Percentiles rank a stretch among this genome's conserved stretches.
Conservation (phyloP, 2,888 invertebrate species). For the Exephanes ischioxanthus region DNA sequence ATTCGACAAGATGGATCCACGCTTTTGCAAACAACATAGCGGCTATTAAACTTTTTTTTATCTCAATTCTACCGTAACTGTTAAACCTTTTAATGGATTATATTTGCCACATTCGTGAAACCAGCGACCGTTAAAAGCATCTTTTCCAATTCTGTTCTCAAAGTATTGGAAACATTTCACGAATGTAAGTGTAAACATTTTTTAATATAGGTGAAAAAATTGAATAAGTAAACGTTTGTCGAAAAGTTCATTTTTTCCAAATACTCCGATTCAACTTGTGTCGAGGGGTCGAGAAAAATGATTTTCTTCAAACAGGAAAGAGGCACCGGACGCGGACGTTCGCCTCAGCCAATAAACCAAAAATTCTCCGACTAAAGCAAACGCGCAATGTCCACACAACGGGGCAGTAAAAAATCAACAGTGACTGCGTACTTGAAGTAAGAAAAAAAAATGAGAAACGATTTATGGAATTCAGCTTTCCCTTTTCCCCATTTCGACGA, state of each 20-base stretch:
- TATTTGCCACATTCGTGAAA: no score
- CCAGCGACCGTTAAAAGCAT: no score
- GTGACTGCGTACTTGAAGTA: neutral
- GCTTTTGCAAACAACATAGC: no score
- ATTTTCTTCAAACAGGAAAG: neutral
- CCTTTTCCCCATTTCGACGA: conserved; percentile 43
- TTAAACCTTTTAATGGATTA: no score
- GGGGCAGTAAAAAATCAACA: conserved; percentile 16
- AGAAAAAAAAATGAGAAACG: conserved; percentile 32
- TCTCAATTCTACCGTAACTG: neutral
- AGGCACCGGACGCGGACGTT: neutral
- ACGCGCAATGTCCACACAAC: neutral
- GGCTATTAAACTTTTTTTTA: neutral
- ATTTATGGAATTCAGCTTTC: conserved; percentile 56
- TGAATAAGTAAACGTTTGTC: neutral
- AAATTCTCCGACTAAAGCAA: conserved; percentile 3
- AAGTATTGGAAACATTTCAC: neutral
- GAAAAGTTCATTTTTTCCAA: neutral
- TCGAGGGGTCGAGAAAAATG: neutral
- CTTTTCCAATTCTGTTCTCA: neutral
- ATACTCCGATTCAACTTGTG: neutral
- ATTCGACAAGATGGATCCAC: neutral
- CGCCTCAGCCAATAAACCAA: neutral
- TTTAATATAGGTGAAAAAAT: neutral
- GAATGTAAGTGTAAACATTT: neutral